phyloP scores from a whole-genome alignment of 1,140 invertebrate species.

The Lepidurus arcticus region DNA sequence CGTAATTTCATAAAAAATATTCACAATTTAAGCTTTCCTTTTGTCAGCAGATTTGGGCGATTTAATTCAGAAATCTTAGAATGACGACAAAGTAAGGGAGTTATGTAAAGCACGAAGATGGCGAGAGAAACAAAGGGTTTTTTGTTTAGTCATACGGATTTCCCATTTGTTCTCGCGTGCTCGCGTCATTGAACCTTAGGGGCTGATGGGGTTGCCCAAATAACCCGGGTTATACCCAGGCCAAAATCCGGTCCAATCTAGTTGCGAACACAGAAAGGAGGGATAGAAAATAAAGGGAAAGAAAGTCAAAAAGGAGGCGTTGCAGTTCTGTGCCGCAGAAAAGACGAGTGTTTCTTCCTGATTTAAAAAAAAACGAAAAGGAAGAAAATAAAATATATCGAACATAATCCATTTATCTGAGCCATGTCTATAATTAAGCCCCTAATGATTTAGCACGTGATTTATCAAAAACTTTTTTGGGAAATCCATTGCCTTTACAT shows the following conservation, averaged over 20 bases:
- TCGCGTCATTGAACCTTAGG: not conserved
- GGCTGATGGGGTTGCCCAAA: not conserved
- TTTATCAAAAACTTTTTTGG: too few relatives aligned
- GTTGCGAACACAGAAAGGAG: not conserved
- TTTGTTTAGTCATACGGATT: not conserved
- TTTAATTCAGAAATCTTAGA: too few relatives aligned
- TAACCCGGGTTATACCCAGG: not conserved
- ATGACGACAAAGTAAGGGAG: not conserved
- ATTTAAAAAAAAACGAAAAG: not conserved
- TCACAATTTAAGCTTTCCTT: too few relatives aligned
- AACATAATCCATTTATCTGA: too few relatives aligned
- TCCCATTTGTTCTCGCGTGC: not conserved
- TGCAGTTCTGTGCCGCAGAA: not conserved
- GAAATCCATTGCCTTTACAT: not conserved
- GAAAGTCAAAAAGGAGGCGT: not conserved
- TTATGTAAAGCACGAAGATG: not conserved
- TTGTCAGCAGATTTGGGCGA: too few relatives aligned
- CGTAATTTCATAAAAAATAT: too few relatives aligned
- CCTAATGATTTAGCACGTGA: too few relatives aligned
- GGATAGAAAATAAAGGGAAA: not conserved
- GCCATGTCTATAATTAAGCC: too few relatives aligned
- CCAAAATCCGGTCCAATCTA: conserved; percentile 7
- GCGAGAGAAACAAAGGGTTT: not conserved
- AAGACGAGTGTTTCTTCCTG: not conserved
- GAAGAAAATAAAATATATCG: too few relatives aligned